Conservation (phyloP, 2,113 vertebrate species). For the Pogona vitticeps region DNA sequence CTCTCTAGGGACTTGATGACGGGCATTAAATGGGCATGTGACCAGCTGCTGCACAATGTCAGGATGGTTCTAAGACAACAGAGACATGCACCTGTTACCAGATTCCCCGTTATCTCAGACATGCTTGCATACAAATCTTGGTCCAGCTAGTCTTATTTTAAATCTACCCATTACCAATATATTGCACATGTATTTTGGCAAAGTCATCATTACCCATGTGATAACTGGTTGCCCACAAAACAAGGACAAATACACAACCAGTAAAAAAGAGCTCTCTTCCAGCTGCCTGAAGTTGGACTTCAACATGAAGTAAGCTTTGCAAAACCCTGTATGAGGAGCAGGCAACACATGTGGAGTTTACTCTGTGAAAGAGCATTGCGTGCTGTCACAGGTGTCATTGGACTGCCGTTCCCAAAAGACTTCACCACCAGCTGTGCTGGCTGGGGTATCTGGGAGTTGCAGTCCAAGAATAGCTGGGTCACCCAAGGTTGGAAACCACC, state of each 20-base stretch:
- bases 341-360: background rate
- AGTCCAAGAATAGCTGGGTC: too few relatives aligned
- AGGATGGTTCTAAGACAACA: conserved; percentile 68
- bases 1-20: conserved; percentile 70
- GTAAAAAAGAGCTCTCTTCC: background rate
- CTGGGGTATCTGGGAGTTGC: too few relatives aligned
- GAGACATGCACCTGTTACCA: background rate
- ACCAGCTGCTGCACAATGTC: conserved; percentile 70
- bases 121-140: too few relatives aligned
- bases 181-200: background rate
- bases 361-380: background rate
- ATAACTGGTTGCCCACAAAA: background rate
- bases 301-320: background rate
- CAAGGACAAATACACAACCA: background rate
- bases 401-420: too few relatives aligned
- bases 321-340: background rate
- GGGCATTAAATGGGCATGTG: conserved; percentile 78
- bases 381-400: background rate
- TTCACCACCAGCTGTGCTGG: too few relatives aligned
- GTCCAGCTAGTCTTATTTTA: background rate
- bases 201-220: background rate
- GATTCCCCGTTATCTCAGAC: background rate
- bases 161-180: background rate
- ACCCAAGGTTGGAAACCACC: background rate
- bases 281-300: background rate